Evolutionary conservation across 2,797 vertebrate genomes (phyloP).

Genomic region (Lepilemur ruficaudatus): DNA sequence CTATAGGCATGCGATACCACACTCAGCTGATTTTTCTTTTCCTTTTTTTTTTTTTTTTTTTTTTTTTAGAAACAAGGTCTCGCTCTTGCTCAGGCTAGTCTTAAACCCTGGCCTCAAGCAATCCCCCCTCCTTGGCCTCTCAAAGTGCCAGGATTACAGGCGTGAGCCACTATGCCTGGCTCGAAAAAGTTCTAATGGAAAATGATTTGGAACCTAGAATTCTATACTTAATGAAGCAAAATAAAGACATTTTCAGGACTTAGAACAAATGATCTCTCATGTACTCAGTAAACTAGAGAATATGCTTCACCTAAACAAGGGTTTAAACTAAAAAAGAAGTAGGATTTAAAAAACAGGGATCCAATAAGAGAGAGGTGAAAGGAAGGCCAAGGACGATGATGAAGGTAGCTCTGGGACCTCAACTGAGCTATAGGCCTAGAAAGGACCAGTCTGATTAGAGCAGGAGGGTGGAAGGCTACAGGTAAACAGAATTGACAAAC

Average conservation of each 20-base stretch:
- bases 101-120: too few species aligned
- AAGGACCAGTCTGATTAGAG: background rate
- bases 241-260: background rate
- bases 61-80: background rate
- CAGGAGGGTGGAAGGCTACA: background rate
- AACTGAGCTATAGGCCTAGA: background rate
- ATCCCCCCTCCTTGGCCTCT: too few species aligned
- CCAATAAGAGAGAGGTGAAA: background rate
- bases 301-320: background rate
- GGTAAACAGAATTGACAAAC: background rate
- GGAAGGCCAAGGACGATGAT: background rate
- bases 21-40: background rate
- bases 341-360: background rate
- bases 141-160: too few species aligned
- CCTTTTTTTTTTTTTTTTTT: too few species aligned
- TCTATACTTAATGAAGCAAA: background rate
- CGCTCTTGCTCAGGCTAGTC: too few species aligned
- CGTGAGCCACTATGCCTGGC: too few species aligned
- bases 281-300: background rate
- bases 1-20: background rate
- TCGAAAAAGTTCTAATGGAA: background rate
- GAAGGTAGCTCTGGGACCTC: fast-evolving
- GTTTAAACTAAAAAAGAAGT: background rate
- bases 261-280: background rate
- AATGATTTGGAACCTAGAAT: background rate